Evolutionary conservation across 2,797 vertebrate species (phyloP).

Genomic region (Margarornis squamiger): DNA sequence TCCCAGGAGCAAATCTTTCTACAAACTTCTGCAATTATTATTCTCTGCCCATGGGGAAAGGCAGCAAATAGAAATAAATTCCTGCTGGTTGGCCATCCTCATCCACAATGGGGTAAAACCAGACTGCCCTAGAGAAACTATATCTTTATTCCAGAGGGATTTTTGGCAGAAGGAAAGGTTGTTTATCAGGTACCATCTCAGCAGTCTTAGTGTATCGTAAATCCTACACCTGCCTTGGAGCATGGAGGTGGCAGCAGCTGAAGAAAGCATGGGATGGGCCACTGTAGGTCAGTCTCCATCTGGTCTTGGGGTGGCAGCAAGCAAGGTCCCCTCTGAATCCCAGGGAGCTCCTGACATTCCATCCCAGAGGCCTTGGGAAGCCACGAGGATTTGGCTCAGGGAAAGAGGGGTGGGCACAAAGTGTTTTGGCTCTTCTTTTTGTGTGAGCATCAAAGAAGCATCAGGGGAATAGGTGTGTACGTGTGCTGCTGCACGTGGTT

Average conservation of each 20-base stretch:
- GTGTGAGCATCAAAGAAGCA: fast-evolving
- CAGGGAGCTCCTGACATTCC: fast-evolving
- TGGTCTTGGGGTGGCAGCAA: neutral
- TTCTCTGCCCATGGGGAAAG: fast-evolving
- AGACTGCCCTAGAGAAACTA: neutral
- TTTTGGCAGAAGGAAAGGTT: neutral
- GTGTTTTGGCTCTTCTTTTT: neutral
- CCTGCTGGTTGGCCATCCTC: neutral
- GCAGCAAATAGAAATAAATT: neutral
- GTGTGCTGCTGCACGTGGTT: neutral
- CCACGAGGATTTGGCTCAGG: neutral
- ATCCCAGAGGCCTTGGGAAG: neutral
- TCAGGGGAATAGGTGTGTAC: neutral
- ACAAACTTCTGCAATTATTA: neutral
- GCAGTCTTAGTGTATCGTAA: neutral
- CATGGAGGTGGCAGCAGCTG: fast-evolving
- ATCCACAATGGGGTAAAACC: neutral
- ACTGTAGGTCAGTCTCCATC: fast-evolving
- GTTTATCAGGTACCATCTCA: neutral
- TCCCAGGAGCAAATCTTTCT: neutral
- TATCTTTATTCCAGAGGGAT: neutral
- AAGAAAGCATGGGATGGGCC: too few species aligned
- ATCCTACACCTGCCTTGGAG: fast-evolving
- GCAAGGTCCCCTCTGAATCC: fast-evolving
- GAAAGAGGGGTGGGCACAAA: fast-evolving